Evolutionary conservation across 2,888 invertebrate species (phyloP).

Genomic region (Dioctria rufipes): DNA sequence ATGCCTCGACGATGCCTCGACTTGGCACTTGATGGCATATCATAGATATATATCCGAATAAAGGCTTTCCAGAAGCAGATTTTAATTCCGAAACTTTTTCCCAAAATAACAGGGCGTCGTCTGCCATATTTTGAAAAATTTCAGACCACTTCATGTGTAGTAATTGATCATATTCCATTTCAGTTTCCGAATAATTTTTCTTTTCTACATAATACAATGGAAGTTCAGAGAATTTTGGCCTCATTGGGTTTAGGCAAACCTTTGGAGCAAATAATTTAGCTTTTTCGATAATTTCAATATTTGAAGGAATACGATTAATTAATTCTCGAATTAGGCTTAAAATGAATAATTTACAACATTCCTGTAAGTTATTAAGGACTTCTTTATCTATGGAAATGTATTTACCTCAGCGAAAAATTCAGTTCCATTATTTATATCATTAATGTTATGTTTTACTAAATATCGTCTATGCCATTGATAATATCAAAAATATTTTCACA

Average conservation of each 20-base stretch:
- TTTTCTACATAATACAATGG: too few relatives aligned
- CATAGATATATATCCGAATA: too few relatives aligned
- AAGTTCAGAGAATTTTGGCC: too few relatives aligned
- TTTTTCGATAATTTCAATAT: background rate
- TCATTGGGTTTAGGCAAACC: too few relatives aligned
- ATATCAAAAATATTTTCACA: background rate
- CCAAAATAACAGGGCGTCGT: background rate
- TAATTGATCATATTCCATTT: too few relatives aligned
- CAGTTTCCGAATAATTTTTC: too few relatives aligned
- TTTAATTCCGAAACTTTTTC: background rate
- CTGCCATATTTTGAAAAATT: background rate
- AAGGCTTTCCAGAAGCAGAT: too few relatives aligned
- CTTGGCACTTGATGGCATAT: too few relatives aligned
- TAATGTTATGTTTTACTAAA: background rate
- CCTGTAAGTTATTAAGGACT: background rate
- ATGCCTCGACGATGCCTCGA: too few relatives aligned
- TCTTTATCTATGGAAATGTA: background rate
- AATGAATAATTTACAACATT: background rate
- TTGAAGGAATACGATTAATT: background rate
- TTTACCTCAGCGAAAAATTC: background rate
- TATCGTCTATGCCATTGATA: too few relatives aligned
- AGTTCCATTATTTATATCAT: background rate
- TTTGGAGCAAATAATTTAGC: background rate
- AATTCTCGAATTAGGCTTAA: background rate
- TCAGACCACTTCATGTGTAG: too few relatives aligned